Evolutionary conservation across 2,888 invertebrate species (phyloP).

Genomic region (Ceraclea dissimilis): DNA sequence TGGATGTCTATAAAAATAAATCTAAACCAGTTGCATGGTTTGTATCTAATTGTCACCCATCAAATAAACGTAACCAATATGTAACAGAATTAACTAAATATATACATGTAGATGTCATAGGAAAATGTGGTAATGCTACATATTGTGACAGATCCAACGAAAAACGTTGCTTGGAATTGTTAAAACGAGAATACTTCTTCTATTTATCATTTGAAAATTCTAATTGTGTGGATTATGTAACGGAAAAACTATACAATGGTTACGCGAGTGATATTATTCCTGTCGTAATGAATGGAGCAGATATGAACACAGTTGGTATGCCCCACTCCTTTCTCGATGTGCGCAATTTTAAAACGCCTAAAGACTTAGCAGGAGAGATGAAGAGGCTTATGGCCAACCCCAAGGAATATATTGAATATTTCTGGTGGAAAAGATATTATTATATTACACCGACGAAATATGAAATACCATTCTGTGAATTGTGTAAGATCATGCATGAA

Average conservation of each 20-base stretch:
- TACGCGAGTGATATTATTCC: slow-evolving; percentile 40
- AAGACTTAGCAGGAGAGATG: slow-evolving; percentile 49
- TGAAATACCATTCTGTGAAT: neutral
- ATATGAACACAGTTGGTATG: slow-evolving; percentile 50
- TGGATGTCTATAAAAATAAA: slow-evolving; percentile 29
- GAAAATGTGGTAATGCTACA: slow-evolving; percentile 46
- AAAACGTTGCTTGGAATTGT: slow-evolving; percentile 33
- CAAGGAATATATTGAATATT: slow-evolving; percentile 54
- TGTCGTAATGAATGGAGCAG: slow-evolving; percentile 61
- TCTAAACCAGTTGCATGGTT: slow-evolving; percentile 50
- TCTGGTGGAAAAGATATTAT: slow-evolving; percentile 54
- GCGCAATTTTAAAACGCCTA: slow-evolving; percentile 39
- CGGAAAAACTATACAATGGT: slow-evolving; percentile 52
- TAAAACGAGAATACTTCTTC: slow-evolving; percentile 55
- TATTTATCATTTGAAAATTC: slow-evolving; percentile 63
- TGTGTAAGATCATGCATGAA: neutral
- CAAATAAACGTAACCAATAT: slow-evolving; percentile 39
- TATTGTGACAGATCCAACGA: slow-evolving; percentile 27
- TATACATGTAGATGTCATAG: slow-evolving; percentile 55
- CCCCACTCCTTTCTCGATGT: slow-evolving; percentile 58
- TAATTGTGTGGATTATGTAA: slow-evolving; percentile 60
- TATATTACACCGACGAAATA: slow-evolving; percentile 35
- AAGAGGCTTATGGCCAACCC: slow-evolving; percentile 43
- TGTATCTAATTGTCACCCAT: slow-evolving; percentile 43
- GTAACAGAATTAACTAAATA: slow-evolving; percentile 44